Evolutionary conservation across 23 tunicate genomes (phyloP).

Genomic region (Corella eumyota): DNA sequence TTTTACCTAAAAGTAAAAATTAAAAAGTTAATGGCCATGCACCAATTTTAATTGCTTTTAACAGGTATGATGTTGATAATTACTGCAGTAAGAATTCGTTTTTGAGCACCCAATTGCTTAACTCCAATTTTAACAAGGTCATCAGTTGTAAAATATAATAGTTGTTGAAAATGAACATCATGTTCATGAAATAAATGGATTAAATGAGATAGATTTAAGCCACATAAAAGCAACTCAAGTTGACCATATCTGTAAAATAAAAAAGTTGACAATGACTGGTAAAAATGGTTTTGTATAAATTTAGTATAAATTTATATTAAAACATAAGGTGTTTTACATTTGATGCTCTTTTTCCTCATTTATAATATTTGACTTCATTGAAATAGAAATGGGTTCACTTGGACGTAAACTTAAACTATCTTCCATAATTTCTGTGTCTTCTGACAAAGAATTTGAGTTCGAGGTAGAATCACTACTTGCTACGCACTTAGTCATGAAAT

Average conservation of each 20-base stretch:
- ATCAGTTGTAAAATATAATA: conserved; percentile 45
- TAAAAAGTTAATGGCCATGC: no score
- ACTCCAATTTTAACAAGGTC: conserved; percentile 60
- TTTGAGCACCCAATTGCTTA: conserved; percentile 46
- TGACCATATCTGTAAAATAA: conserved; percentile 60
- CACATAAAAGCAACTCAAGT: conserved; percentile 67
- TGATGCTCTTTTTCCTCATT: neutral
- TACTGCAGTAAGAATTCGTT: conserved; percentile 67
- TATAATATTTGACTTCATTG: no score
- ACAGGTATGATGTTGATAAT: no score
- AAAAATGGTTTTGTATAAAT: no score
- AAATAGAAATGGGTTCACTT: no score
- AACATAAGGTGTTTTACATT: neutral
- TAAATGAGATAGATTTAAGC: conserved; percentile 45
- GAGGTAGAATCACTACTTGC: no score
- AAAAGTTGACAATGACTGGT: neutral
- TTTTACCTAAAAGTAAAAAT: conserved; percentile 6
- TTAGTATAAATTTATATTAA: no score
- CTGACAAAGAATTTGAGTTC: no score
- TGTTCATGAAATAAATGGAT: conserved; percentile 82
- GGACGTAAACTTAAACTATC: no score
- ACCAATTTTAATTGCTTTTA: no score
- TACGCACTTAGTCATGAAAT: no score
- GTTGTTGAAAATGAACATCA: conserved; percentile 61
- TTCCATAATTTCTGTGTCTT: no score